A percentile compares a stretch with the other conserved stretches of the same genome.
Evolutionary conservation across 2,113 vertebrate genomes (phyloP).

Genomic region (Chiloscyllium plagiosum): DNA sequence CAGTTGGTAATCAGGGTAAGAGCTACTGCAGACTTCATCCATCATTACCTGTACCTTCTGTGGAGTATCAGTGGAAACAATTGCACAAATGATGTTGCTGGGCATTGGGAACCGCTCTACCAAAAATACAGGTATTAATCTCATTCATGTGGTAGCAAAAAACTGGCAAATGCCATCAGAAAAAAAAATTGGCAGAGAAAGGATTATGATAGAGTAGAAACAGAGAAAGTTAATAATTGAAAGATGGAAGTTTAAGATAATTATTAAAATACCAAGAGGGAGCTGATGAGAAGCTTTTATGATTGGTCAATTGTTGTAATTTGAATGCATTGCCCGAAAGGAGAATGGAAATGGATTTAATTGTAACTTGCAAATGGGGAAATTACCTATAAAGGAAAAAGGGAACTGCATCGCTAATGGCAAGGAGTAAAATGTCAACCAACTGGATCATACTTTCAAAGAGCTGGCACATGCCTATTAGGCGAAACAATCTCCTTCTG

Average conservation of each 20-base stretch:
- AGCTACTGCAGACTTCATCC: neutral
- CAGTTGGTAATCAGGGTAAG: neutral
- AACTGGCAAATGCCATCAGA: neutral
- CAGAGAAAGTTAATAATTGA: neutral
- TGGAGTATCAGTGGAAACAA: neutral
- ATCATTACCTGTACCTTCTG: neutral
- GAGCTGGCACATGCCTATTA: neutral
- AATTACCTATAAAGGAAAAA: neutral
- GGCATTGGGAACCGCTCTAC: neutral
- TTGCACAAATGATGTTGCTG: neutral
- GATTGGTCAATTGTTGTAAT: neutral
- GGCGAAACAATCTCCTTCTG: neutral
- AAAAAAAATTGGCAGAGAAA: neutral
- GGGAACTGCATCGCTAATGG: neutral
- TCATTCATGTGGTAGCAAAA: neutral
- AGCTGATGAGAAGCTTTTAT: neutral
- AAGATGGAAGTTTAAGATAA: neutral
- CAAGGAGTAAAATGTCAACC: neutral
- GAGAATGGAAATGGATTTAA: neutral
- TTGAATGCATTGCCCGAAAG: neutral
- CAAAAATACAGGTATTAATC: neutral
- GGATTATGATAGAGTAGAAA: neutral
- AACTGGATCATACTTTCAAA: neutral
- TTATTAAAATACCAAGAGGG: neutral
- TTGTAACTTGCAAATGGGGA: neutral